Percentiles rank a stretch among this genome's conserved stretches.
These are phyloP conservation scores for Willowsia nigromaculata DNA, from an alignment of 2,888 invertebrate genomes.

Conservation along the genomic window DNA sequence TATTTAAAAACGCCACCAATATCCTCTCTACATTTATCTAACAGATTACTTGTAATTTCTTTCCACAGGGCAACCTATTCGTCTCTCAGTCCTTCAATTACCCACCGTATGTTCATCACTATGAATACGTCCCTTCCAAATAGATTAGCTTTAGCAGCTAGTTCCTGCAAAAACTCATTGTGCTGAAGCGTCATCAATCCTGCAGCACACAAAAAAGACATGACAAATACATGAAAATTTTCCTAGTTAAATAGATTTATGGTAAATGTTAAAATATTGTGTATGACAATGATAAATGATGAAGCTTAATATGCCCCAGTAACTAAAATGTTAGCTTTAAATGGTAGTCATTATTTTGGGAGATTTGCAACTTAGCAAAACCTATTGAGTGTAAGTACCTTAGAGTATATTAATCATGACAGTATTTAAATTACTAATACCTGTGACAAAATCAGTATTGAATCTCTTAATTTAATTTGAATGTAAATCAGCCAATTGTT, in stretches of 20 bases:
- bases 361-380: background rate
- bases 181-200: background rate
- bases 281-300: background rate
- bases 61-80: conserved; percentile 76
- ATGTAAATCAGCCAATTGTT: background rate
- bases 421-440: background rate
- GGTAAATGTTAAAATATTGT: background rate
- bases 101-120: conserved; percentile 77
- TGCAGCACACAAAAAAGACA: background rate
- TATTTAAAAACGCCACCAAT: background rate
- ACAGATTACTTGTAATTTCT: background rate
- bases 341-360: background rate
- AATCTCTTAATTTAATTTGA: background rate
- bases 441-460: conserved; percentile 9
- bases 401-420: background rate
- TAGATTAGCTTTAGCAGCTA: background rate
- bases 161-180: background rate
- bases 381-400: background rate
- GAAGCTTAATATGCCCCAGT: background rate
- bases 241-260: background rate
- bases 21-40: background rate
- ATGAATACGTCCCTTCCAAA: conserved; percentile 72
- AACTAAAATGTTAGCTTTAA: conserved; percentile 14
- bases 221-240: background rate
- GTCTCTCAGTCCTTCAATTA: conserved; percentile 75